phyloP scores from a whole-genome alignment of 2,888 invertebrate genomes.

The Acrocera orbiculus region DNA sequence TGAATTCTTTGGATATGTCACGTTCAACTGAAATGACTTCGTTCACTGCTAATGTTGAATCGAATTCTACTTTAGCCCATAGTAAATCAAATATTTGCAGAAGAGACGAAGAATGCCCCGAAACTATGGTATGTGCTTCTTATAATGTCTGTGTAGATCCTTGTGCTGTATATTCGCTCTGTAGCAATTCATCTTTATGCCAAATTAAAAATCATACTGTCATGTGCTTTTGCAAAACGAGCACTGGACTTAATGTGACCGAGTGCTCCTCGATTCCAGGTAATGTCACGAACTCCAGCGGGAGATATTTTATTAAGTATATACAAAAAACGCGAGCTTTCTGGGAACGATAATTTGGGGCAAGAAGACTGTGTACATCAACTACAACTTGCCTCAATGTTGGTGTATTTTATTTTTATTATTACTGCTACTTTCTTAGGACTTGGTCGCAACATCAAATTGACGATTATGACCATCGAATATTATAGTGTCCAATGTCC shows the following conservation, averaged over 20 bases:
- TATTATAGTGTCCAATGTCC: no score
- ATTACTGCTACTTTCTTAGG: no score
- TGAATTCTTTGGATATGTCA: no score
- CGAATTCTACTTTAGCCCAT: constrained; percentile 4
- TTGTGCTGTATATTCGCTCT: constrained; percentile 33
- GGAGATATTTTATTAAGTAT: no score
- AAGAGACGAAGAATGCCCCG: constrained; percentile 27
- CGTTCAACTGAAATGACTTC: not conserved
- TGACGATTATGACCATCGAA: no score
- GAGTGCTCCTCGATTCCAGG: constrained; percentile 43
- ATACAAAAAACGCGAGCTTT: constrained; percentile 7
- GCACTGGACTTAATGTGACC: constrained; percentile 30
- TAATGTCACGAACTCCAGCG: constrained; percentile 21
- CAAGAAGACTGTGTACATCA: constrained; percentile 10
- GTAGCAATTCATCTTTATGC: constrained; percentile 32
- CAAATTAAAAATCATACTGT: constrained; percentile 35
- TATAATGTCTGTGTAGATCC: constrained; percentile 34
- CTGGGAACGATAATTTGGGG: constrained; percentile 9
- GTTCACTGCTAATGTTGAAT: not conserved
- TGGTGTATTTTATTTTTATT: no score
- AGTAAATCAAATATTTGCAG: constrained; percentile 15
- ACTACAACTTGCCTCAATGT: constrained; percentile 9
- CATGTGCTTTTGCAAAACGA: constrained; percentile 37
- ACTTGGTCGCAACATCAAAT: no score
- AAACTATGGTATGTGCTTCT: no score